phyloP scores from a whole-genome alignment of 2,797 vertebrate species.

The Intellagama lesueurii region DNA sequence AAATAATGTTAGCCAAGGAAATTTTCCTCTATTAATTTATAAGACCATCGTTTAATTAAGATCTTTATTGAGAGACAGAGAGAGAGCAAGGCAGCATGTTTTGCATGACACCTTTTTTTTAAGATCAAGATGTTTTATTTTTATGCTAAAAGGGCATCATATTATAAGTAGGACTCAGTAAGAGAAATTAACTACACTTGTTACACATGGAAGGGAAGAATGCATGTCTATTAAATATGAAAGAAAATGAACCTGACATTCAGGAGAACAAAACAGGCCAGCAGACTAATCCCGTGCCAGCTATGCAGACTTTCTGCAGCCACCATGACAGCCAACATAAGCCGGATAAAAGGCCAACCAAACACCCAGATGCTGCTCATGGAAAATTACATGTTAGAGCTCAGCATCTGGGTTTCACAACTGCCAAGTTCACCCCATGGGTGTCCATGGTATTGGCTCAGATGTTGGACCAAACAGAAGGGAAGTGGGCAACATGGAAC shows the following conservation, averaged over 20 bases:
- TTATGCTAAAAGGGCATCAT: background rate
- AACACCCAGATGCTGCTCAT: conserved; percentile 60
- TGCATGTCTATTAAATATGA: conserved; percentile 31
- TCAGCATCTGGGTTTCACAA: conserved; percentile 59
- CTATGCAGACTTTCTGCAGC: conserved; percentile 53
- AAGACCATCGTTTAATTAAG: background rate
- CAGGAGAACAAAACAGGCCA: conserved; percentile 6
- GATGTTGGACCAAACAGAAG: conserved; percentile 47
- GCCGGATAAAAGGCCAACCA: conserved; percentile 65
- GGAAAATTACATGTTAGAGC: conserved; percentile 50
- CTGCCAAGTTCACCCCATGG: conserved; percentile 53
- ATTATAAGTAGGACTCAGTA: background rate
- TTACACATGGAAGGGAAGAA: conserved; percentile 28
- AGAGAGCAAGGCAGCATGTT: background rate
- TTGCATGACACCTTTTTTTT: background rate
- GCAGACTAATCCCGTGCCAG: conserved; percentile 46
- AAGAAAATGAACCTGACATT: conserved; percentile 51
- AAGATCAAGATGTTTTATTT: background rate
- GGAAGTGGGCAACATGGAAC: conserved; percentile 17
- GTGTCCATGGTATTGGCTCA: conserved; percentile 52
- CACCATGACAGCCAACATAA: conserved; percentile 57
- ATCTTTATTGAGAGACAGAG: too few relatives aligned
- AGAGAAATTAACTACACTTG: conserved; percentile 13
- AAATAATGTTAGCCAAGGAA: too few relatives aligned
- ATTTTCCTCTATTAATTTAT: too few relatives aligned